A percentile compares a stretch with the other conserved stretches of the same genome.
These are phyloP conservation scores for Gymnoscelis rufifasciata DNA, from an alignment of 2,888 invertebrate genomes.

Conservation along the genomic window DNA sequence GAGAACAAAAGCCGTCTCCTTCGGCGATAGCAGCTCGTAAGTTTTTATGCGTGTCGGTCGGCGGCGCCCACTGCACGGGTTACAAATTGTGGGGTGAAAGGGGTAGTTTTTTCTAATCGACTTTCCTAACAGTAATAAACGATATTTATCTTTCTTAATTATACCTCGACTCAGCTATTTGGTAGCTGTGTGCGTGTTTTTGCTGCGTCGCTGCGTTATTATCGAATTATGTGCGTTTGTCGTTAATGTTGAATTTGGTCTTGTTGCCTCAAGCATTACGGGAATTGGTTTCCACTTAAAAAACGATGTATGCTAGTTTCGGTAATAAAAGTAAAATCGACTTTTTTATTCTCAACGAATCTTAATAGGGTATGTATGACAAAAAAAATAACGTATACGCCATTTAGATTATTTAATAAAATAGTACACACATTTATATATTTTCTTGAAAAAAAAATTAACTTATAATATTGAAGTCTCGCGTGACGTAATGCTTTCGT, in stretches of 20 bases:
- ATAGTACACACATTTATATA: too few species aligned
- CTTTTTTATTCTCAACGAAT: too few species aligned
- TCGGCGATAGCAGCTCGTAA: slow-evolving; percentile 35
- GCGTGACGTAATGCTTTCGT: too few species aligned
- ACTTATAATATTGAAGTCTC: too few species aligned
- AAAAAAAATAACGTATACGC: too few species aligned
- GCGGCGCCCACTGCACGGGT: slow-evolving; percentile 76
- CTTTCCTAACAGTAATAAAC: slow-evolving; percentile 79
- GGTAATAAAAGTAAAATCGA: too few species aligned
- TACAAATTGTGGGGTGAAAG: slow-evolving; percentile 80
- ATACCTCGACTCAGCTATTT: slow-evolving; percentile 71
- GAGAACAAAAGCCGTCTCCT: slow-evolving; percentile 44
- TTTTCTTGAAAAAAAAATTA: too few species aligned
- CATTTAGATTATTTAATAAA: too few species aligned
- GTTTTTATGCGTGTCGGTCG: slow-evolving; percentile 70
- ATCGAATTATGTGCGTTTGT: slow-evolving; percentile 73
- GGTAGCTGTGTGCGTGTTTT: slow-evolving; percentile 73
- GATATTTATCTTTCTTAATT: slow-evolving; percentile 80
- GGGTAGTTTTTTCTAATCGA: slow-evolving; percentile 79
- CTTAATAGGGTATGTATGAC: too few species aligned
- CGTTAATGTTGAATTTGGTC: slow-evolving; percentile 49
- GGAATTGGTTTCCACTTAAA: slow-evolving; percentile 18
- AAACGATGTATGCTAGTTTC: background rate
- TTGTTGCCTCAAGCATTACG: slow-evolving; percentile 34
- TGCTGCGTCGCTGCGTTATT: slow-evolving; percentile 66